phyloP scores from a whole-genome alignment of 2,113 vertebrate genomes.

The Rhabdomys dilectus region DNA sequence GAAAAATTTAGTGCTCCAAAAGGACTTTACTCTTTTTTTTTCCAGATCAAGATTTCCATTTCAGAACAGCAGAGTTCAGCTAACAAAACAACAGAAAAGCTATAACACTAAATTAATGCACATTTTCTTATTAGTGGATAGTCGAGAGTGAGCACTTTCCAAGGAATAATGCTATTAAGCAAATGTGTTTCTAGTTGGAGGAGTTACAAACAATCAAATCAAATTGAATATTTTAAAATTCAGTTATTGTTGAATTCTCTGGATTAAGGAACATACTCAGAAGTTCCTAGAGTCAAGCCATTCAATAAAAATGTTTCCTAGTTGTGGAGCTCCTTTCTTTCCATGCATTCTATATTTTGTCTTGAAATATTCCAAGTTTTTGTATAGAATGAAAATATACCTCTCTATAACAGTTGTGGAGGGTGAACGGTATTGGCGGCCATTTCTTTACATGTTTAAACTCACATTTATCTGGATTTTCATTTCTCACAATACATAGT shows the following conservation, averaged over 20 bases:
- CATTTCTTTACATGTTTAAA: conserved; percentile 32
- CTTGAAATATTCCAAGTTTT: background rate
- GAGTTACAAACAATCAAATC: background rate
- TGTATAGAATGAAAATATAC: background rate
- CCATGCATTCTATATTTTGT: conserved; percentile 51
- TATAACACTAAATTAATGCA: conserved; percentile 40
- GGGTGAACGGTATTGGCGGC: background rate
- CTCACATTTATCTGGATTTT: background rate
- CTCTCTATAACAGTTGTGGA: background rate
- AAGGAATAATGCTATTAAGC: conserved; percentile 36
- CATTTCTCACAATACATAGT: background rate
- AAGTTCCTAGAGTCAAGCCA: background rate
- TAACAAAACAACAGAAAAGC: conserved; percentile 23
- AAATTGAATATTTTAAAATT: conserved; percentile 56
- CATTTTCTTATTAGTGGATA: conserved; percentile 40
- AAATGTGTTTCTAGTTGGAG: conserved; percentile 60
- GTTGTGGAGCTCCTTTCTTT: background rate
- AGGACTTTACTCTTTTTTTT: background rate
- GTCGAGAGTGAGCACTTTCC: conserved; percentile 50
- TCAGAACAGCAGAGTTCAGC: conserved; percentile 30
- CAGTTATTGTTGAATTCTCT: conserved; percentile 18
- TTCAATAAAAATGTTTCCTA: background rate
- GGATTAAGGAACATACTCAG: background rate
- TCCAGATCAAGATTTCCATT: background rate
- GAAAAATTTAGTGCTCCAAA: conserved; percentile 28